Evolutionary conservation across 2,888 invertebrate genomes (phyloP).

Genomic region (Gymnosoma rotundatum): DNA sequence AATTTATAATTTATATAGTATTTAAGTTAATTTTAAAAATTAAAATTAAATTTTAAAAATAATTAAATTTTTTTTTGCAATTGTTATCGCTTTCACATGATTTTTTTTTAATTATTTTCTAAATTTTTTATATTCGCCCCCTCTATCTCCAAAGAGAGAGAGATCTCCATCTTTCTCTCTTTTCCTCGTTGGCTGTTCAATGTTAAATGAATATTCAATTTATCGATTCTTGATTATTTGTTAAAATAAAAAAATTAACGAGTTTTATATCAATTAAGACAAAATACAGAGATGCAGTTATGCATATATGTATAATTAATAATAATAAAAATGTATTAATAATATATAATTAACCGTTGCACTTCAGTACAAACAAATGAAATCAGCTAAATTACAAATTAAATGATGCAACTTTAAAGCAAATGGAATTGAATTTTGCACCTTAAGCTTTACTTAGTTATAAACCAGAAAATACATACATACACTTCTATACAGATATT

Average conservation of each 20-base stretch:
- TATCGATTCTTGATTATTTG: constrained; percentile 42
- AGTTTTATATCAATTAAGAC: constrained; percentile 49
- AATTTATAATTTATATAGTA: too few relatives aligned
- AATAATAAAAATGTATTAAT: not conserved
- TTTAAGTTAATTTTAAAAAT: too few relatives aligned
- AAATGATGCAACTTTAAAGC: constrained; percentile 42
- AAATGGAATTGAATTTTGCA: not conserved
- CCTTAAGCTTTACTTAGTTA: constrained; percentile 4
- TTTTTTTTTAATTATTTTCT: not conserved
- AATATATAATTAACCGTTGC: not conserved
- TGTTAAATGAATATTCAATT: constrained; percentile 64
- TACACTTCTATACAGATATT: too few relatives aligned
- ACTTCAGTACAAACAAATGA: constrained; percentile 19
- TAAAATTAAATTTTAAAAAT: too few relatives aligned
- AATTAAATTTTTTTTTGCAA: too few relatives aligned
- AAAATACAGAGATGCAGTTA: not conserved
- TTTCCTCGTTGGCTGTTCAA: constrained; percentile 31
- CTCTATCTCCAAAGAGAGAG: too few relatives aligned
- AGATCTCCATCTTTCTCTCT: not conserved
- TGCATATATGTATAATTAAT: not conserved
- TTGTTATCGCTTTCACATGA: too few relatives aligned
- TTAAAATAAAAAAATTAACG: constrained; percentile 48
- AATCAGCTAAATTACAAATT: constrained; percentile 26
- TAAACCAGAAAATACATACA: not conserved
- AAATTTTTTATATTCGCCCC: not conserved